A percentile compares a stretch with the other conserved stretches of the same genome.
Conservation (phyloP, 2,888 invertebrate species). For the Heliconius ethilla region DNA sequence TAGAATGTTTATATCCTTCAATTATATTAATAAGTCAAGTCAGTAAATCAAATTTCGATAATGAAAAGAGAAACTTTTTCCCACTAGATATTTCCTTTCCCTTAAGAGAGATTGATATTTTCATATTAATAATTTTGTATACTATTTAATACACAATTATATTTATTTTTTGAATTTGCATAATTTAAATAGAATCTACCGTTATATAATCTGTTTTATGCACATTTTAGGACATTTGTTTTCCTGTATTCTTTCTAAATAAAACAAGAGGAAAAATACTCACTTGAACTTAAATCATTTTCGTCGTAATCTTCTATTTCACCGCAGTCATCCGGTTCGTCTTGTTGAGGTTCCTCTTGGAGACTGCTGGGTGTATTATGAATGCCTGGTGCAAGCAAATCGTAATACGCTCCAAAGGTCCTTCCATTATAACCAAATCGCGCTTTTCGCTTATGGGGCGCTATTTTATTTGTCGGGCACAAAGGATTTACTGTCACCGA, state of each 20-base stretch:
- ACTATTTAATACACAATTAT: too few relatives aligned
- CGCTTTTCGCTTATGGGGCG: conserved; percentile 61
- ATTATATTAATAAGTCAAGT: too few relatives aligned
- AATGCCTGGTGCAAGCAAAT: conserved; percentile 56
- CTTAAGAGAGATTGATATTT: too few relatives aligned
- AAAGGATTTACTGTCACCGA: conserved; percentile 66
- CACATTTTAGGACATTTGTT: not conserved
- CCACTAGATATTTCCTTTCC: too few relatives aligned
- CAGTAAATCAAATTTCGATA: not conserved
- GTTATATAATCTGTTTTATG: not conserved
- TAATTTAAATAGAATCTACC: not conserved
- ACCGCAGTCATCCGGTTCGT: conserved; percentile 70
- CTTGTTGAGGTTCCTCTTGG: conserved; percentile 66
- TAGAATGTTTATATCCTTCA: not conserved
- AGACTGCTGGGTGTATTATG: conserved; percentile 53
- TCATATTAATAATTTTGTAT: too few relatives aligned
- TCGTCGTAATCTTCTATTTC: conserved; percentile 77
- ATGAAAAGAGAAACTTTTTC: too few relatives aligned
- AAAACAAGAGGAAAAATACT: conserved; percentile 46
- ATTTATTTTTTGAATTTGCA: not conserved
- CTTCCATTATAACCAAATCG: conserved; percentile 55
- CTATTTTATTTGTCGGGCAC: conserved; percentile 77
- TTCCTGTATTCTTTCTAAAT: not conserved
- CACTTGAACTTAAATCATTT: conserved; percentile 71
- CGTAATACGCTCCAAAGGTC: conserved; percentile 66